Evolutionary conservation across 2,888 invertebrate genomes (phyloP), one percentile per base, ranked within the genome.

Genomic region (Corbicula japonica): DNA sequence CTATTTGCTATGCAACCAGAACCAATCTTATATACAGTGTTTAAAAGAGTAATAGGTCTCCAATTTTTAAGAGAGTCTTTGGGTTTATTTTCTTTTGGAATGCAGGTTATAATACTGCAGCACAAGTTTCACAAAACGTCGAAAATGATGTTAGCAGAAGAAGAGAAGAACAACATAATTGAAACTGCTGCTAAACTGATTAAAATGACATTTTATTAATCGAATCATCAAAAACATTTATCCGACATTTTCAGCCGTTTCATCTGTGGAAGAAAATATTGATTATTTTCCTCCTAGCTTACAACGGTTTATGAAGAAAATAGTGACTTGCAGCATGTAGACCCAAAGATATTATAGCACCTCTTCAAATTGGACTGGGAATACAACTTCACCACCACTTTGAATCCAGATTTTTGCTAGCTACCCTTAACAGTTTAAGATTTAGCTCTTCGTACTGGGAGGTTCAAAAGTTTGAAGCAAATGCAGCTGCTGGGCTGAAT

Each of bases 341-440:
- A 48, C 87, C 87, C 4, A 65, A 69, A 18, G 56, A 44, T 3
- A 0, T 87, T 4, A 50, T 88, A 6, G 78, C 86, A 21, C 84
- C 85, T 30, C 44, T 88, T 3, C 86, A 86, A 65, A 26, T 88
- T 23, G 83, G 83, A 4, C 72, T 85, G 4, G 86, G 73, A 4
- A 62, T 87, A 3, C 86, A 86, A 61, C 18, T 86, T 50, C 80
- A 87, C 50, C 82, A 86, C 54, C 84, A 79, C 23, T 89, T 83
- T 82, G 83, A 69, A 18, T 88, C 88, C 10, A 68, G 61, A 30
- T 87, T 86, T 56, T 73, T 87, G 8, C 70, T 88, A 26, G 89
- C 88, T 50, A 72, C 80, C 2, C 58, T 89, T 23, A 15, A 85
- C 58, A 68, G 44, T 38, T 71, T 81, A 52, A 89, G 86, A 26